Conservation (phyloP, 2,888 invertebrate species). For the Heliconius sara region DNA sequence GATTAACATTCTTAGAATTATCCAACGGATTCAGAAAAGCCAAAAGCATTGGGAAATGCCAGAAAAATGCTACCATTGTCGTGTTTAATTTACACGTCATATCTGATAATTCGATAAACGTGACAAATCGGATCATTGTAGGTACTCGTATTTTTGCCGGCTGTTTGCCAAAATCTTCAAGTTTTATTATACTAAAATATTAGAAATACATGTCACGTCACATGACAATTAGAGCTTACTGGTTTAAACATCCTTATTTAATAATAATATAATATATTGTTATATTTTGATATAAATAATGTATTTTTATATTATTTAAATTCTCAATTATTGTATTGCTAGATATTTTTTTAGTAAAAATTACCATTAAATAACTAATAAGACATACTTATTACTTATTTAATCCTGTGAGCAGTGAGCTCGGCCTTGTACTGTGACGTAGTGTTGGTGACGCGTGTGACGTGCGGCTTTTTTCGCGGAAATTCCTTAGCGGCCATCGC, state of each 20-base stretch:
- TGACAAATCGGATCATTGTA: neutral
- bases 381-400: conserved; percentile 42
- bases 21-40: neutral
- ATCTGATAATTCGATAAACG: neutral
- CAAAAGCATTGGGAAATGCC: neutral
- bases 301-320: neutral
- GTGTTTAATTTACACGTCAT: neutral
- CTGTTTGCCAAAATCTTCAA: neutral
- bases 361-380: neutral
- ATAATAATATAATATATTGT: neutral
- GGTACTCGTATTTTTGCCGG: neutral
- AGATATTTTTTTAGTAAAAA: neutral
- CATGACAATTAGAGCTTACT: neutral
- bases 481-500: conserved; percentile 75
- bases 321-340: neutral
- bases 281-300: neutral
- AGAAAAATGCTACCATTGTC: neutral
- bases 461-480: conserved; percentile 80
- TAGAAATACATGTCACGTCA: neutral
- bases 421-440: conserved; percentile 76
- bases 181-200: neutral
- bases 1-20: conserved; percentile 16
- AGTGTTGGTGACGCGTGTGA: conserved; percentile 66
- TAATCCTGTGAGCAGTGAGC: conserved; percentile 48
- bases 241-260: neutral